A percentile compares a stretch with the other conserved stretches of the same genome.
phyloP scores from a whole-genome alignment of 2,888 invertebrate species.

The Myathropa florea region DNA sequence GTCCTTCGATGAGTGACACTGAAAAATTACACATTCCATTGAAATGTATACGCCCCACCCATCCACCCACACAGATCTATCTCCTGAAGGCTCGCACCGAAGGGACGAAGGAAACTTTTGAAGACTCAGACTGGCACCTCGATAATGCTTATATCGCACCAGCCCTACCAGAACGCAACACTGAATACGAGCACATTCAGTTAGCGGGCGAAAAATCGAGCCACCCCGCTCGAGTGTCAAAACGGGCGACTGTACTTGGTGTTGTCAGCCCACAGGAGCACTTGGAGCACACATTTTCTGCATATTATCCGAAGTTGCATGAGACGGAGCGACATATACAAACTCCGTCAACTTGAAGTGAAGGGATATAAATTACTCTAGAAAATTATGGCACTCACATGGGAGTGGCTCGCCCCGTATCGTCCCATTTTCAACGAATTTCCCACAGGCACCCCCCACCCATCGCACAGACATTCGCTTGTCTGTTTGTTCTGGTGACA shows the following conservation, averaged over 20 bases:
- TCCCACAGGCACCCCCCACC: too few relatives aligned
- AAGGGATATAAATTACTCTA: slow-evolving; percentile 62
- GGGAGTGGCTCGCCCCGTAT: background rate
- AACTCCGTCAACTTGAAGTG: slow-evolving; percentile 44
- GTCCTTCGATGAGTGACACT: slow-evolving; percentile 44
- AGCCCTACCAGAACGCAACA: background rate
- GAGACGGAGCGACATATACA: slow-evolving; percentile 37
- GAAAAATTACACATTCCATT: slow-evolving; percentile 36
- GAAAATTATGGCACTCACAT: slow-evolving; percentile 49
- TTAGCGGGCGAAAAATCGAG: background rate
- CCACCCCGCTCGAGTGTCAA: background rate
- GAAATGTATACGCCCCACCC: background rate
- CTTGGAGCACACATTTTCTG: slow-evolving; percentile 46
- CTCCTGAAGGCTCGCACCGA: background rate
- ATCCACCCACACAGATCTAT: too few relatives aligned
- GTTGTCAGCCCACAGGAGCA: slow-evolving; percentile 16
- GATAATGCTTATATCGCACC: background rate
- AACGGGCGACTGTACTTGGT: background rate
- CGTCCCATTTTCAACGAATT: background rate
- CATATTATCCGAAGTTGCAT: slow-evolving; percentile 52
- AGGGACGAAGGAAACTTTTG: background rate
- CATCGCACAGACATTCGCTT: background rate
- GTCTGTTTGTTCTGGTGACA: slow-evolving; percentile 55
- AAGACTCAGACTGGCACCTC: background rate
- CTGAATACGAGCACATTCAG: background rate